These are phyloP conservation scores for Micropoecilia bifurca DNA, from an alignment of 2,797 vertebrate species.

Conservation along the genomic window DNA sequence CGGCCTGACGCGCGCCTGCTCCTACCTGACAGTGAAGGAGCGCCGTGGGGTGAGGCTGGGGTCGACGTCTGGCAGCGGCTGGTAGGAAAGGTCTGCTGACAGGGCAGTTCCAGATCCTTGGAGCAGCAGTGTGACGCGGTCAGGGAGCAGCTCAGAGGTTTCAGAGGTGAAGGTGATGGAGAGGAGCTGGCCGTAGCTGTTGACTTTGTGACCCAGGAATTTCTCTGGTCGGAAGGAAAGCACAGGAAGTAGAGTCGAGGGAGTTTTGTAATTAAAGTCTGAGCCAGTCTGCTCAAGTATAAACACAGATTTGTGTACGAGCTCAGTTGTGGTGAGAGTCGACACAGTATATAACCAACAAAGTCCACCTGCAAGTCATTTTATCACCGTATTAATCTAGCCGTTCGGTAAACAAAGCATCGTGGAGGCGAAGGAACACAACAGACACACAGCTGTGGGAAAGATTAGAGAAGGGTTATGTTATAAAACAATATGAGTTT, in stretches of 20 bases:
- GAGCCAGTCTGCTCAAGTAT: neutral
- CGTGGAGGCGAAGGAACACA: neutral
- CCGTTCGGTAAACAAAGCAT: neutral
- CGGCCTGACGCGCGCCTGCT: conserved; percentile 8
- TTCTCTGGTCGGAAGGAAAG: conserved; percentile 75
- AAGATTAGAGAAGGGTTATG: neutral
- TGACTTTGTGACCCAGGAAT: conserved; percentile 85
- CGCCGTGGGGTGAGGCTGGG: conserved; percentile 34
- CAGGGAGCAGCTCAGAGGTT: conserved; percentile 56
- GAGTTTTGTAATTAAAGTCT: conserved; percentile 17
- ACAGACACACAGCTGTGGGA: neutral
- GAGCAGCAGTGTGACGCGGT: conserved; percentile 78
- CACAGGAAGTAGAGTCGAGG: conserved; percentile 25
- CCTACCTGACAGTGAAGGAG: conserved; percentile 85
- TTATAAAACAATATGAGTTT: neutral
- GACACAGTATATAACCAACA: neutral
- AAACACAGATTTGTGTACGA: conserved; percentile 9
- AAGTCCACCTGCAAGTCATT: neutral
- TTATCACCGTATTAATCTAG: neutral
- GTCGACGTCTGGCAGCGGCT: conserved; percentile 16
- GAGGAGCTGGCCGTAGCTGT: conserved; percentile 89
- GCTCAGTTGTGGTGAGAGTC: conserved; percentile 1
- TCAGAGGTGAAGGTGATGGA: conserved; percentile 81
- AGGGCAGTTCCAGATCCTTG: conserved; percentile 81
- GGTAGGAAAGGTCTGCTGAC: conserved; percentile 59